Conservation (phyloP, 2,797 vertebrate species). For the Champsocephalus esox region DNA sequence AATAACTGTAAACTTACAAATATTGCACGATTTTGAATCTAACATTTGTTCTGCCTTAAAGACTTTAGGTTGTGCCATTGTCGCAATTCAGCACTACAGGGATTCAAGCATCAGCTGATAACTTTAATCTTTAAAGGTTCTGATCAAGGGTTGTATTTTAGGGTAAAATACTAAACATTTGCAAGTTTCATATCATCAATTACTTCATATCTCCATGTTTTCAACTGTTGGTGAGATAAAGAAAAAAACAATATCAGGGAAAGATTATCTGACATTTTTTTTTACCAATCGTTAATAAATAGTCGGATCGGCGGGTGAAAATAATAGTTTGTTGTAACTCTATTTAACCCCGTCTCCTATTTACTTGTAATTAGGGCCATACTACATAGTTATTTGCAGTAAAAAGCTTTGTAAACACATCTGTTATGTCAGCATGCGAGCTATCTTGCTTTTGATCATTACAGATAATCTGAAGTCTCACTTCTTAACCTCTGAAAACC, state of each 20-base stretch:
- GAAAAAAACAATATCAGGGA: background rate
- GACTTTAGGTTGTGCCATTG: background rate
- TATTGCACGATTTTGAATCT: background rate
- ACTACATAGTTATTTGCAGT: background rate
- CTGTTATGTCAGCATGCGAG: background rate
- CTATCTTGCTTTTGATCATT: background rate
- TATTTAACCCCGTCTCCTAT: background rate
- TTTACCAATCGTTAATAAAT: background rate
- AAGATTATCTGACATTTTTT: no score
- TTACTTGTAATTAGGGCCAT: background rate
- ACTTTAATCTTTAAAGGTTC: background rate
- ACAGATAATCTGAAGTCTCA: background rate
- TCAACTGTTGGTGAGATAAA: background rate
- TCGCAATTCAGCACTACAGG: background rate
- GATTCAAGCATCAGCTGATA: background rate
- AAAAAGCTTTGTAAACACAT: no score
- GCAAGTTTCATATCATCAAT: background rate
- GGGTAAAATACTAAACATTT: background rate
- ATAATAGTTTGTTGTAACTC: background rate
- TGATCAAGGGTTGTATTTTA: background rate
- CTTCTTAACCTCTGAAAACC: background rate
- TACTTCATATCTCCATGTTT: background rate
- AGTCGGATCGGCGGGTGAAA: background rate
- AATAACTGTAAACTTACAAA: background rate
- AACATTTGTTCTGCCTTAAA: background rate